Evolutionary conservation across 2,797 vertebrate species (phyloP), one percentile per base, ranked within the genome.

Genomic region (Glyptemys insculpta): DNA sequence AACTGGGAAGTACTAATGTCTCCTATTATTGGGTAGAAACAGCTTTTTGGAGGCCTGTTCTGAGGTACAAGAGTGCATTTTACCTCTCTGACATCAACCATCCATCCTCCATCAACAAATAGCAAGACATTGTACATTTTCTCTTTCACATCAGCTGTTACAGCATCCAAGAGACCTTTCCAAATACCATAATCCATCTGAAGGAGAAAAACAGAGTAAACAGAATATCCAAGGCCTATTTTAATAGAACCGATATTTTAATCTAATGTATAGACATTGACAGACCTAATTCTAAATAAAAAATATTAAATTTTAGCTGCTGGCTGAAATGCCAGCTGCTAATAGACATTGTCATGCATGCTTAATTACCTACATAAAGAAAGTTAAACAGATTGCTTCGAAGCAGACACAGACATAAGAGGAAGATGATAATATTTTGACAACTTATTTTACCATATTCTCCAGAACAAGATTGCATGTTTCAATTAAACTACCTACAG

Each of bases 41-140:
- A 72, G 25, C 0, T 12, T 78, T 92, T 87, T 41, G 86, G 44
- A 53, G 44, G 44, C 62, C 14, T 78, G 31, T 0, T 0, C 79
- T 1, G 6, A 1, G 37, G 81, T n/a, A 89, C 0, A 89, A 72
- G 78, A 65, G 79, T 15, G 83, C 1, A 81, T n/a, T 94, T 98
- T 95, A 99, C 99, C 99, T 99, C 98, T 99, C 99, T 98, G 95
- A 99, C 99, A 93, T 99, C 99, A 19, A 99, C 99, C 99, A 99
- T 99, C 99, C 99, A 99, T 53, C 99, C 99, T 95, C 99, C 99
- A 56, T 99, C 99, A 9, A 99, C 99, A 85, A 99, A 99, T 85
- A 99, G 98, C 92, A 99, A 98, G 93, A 99, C 99, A 5, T 99
- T 99, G 97, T 99, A 99, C 97, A 99, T 99, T 86, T 99, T 99